These are phyloP conservation scores for Vandiemenella viatica DNA, from an alignment of 2,888 invertebrate species.

Conservation along the genomic window DNA sequence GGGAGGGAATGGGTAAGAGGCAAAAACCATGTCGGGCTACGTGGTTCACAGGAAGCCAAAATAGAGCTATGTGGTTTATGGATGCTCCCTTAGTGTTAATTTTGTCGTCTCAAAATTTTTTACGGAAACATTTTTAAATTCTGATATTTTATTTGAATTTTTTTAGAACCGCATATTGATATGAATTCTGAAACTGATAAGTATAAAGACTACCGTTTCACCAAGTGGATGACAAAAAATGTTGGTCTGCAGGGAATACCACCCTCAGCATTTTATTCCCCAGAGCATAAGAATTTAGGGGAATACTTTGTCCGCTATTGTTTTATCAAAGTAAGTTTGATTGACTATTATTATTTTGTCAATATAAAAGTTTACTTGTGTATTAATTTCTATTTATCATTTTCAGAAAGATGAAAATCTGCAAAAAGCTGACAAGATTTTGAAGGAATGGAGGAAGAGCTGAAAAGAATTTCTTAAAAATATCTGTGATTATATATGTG, in stretches of 20 bases:
- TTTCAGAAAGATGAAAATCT: constrained; percentile 59
- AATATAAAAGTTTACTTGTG: background rate
- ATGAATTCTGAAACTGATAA: constrained; percentile 52
- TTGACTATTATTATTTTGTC: background rate
- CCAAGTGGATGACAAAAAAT: constrained; percentile 89
- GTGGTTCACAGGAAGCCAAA: too few relatives aligned
- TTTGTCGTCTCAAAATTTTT: too few relatives aligned
- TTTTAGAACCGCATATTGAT: constrained; percentile 47
- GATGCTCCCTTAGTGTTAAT: too few relatives aligned
- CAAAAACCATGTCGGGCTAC: too few relatives aligned
- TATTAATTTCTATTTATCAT: constrained; percentile 1
- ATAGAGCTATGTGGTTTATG: too few relatives aligned
- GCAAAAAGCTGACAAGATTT: constrained; percentile 44
- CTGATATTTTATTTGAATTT: too few relatives aligned
- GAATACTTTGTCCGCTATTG: constrained; percentile 84
- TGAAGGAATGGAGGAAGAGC: constrained; percentile 40
- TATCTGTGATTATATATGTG: background rate
- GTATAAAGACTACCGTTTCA: constrained; percentile 78
- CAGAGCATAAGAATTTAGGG: constrained; percentile 59
- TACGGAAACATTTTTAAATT: too few relatives aligned
- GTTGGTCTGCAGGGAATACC: constrained; percentile 88
- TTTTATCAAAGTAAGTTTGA: constrained; percentile 64
- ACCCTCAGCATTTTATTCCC: constrained; percentile 82
- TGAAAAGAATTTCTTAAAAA: background rate
- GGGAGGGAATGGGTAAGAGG: too few relatives aligned